phyloP scores from a whole-genome alignment of 2,888 invertebrate genomes.

The Neria commutata region DNA sequence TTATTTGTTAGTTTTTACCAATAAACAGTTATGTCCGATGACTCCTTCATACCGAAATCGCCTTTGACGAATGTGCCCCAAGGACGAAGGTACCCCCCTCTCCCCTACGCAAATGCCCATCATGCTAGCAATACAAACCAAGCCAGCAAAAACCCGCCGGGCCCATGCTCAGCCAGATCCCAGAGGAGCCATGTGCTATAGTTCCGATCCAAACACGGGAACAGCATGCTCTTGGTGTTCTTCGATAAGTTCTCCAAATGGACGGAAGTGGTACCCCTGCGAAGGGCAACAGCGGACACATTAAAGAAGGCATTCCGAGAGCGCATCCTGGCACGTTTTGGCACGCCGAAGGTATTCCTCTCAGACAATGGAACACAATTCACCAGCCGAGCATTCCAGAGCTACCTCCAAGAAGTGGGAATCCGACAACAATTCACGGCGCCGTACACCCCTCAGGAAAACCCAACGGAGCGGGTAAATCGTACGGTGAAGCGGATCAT shows the following conservation, averaged over 20 bases:
- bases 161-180: no score
- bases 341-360: neutral
- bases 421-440: conserved; percentile 2
- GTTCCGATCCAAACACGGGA: conserved; percentile 9
- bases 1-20: no score
- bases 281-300: conserved; percentile 3
- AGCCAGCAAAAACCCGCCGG: no score
- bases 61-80: no score
- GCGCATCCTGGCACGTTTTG: neutral
- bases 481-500: conserved; percentile 6
- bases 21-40: no score
- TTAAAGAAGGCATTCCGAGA: conserved; percentile 8
- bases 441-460: conserved; percentile 10
- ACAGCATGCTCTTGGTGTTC: conserved; percentile 6
- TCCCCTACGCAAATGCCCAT: no score
- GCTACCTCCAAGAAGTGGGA: neutral
- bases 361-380: conserved; percentile 1
- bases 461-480: conserved; percentile 6
- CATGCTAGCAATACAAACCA: no score
- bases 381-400: neutral
- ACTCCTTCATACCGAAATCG: no score
- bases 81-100: no score
- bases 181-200: no score
- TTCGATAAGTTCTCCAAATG: conserved; percentile 13
- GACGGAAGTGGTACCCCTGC: conserved; percentile 8